phyloP scores from a whole-genome alignment of 2,888 invertebrate genomes.

The Ophion slaviceki region DNA sequence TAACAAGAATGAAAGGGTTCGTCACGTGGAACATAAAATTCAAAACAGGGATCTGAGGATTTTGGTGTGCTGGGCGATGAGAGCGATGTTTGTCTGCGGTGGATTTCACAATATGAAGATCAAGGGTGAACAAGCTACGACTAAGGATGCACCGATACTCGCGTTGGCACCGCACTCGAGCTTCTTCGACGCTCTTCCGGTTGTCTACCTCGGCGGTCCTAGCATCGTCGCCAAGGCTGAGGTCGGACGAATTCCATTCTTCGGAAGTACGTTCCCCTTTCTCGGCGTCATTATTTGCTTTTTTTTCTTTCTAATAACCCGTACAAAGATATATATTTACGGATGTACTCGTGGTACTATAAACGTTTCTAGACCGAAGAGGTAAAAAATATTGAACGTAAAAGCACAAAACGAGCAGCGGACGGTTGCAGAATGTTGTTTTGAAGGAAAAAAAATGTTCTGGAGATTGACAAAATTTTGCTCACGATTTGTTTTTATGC shows the following conservation, averaged over 20 bases:
- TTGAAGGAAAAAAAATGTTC: background rate
- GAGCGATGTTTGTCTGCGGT: constrained; percentile 90
- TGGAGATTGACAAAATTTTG: background rate
- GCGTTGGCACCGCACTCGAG: constrained; percentile 96
- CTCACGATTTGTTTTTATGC: background rate
- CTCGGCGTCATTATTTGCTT: constrained; percentile 19
- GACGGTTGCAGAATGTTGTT: no score
- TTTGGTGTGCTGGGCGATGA: constrained; percentile 89
- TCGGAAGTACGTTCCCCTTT: constrained; percentile 91
- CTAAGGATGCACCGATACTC: constrained; percentile 92
- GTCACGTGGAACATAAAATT: background rate
- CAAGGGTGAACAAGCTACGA: constrained; percentile 87
- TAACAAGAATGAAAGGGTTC: background rate
- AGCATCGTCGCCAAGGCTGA: constrained; percentile 96
- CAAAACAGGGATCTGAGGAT: constrained; percentile 86
- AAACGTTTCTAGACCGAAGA: background rate
- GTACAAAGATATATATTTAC: constrained; percentile 17
- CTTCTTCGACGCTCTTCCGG: constrained; percentile 94
- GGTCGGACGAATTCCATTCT: constrained; percentile 91
- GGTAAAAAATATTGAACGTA: background rate
- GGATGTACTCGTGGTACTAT: background rate
- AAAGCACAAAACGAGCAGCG: background rate
- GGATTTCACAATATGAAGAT: constrained; percentile 93
- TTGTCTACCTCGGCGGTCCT: constrained; percentile 92
- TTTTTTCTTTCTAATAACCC: constrained; percentile 8